Evolutionary conservation across 2,113 vertebrate genomes (phyloP), one percentile per base, ranked within the genome.

Genomic region (Verasper variegatus): DNA sequence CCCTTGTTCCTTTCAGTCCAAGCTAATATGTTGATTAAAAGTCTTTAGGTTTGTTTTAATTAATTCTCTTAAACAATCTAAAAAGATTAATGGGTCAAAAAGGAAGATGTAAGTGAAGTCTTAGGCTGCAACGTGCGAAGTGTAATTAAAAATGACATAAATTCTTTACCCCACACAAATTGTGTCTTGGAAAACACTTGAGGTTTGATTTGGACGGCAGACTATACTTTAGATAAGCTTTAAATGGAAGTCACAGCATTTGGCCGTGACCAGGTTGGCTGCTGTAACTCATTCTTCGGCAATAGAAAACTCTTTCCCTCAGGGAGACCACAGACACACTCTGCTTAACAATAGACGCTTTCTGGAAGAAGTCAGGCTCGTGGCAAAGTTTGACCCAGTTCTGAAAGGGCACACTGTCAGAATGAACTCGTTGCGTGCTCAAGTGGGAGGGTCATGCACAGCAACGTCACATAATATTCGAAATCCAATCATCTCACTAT

Each of bases 341-440:
- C 37, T 12, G 47, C 56, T 64, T 74, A 81, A 81, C 77, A 79
- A 84, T 51, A 45, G 35, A 18, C 23, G 57, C 35, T 74, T 68
- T 85, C 51, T 63, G 49, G 81, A 78, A 68, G 59, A 63, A 76
- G 57, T 64, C 40, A 13, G 71, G 73, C 81, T 86, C 2, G 12
- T 65, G 73, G 81, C 79, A 27, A 67, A 59, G 62, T 70, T 57
- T 88, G 86, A 83, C 81, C 81, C 58, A 90, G 27, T 71, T 90
- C 45, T 74, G 10, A 88, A 81, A 82, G 70, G 76, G 35, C 73
- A 84, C 17, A 37, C 24, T 51, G n/a, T 74, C 59, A 77, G 15
- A 74, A 27, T 63, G n/a, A 71, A 66, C 66, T 59, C 27, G 71
- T 6, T 20, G 40, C 71, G 26, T 24, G 21, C 52, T 49, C 42